These are phyloP conservation scores for Percopsis transmontana DNA, from an alignment of 2,113 vertebrate genomes.

Conservation along the genomic window DNA sequence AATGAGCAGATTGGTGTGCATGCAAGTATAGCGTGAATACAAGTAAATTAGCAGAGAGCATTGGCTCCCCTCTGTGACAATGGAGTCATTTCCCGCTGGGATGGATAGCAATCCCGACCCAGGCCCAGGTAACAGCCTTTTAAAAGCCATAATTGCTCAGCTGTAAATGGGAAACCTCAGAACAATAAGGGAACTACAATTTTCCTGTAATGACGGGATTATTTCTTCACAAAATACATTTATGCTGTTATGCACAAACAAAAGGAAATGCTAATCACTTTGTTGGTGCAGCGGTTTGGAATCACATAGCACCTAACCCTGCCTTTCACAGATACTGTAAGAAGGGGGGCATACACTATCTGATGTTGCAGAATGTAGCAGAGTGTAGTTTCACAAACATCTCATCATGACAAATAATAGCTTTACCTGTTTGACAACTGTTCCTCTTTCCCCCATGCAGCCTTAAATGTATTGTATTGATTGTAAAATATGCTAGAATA, in stretches of 20 bases:
- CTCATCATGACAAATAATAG: neutral
- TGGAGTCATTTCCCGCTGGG: constrained; percentile 66
- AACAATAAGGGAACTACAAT: constrained; percentile 67
- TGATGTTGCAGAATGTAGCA: no score
- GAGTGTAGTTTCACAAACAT: constrained; percentile 3
- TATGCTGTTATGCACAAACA: constrained; percentile 57
- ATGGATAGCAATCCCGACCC: constrained; percentile 67
- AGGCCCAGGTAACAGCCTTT: constrained; percentile 69
- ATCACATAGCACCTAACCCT: constrained; percentile 22
- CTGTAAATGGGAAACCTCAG: constrained; percentile 62
- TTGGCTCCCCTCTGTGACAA: constrained; percentile 75
- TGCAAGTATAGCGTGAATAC: constrained; percentile 69
- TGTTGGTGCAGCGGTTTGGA: constrained; percentile 19
- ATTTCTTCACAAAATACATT: constrained; percentile 67
- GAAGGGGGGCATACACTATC: no score
- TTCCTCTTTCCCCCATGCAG: constrained; percentile 9
- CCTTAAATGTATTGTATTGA: constrained; percentile 28
- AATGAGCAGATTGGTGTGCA: constrained; percentile 60
- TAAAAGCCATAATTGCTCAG: constrained; percentile 69
- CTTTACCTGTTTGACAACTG: neutral
- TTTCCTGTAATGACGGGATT: constrained; percentile 71
- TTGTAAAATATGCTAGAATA: constrained; percentile 40
- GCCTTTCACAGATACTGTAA: constrained; percentile 2
- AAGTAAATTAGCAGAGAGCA: constrained; percentile 67
- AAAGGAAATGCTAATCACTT: constrained; percentile 51